Evolutionary conservation across 2,888 invertebrate genomes (phyloP), one percentile per base, ranked within the genome.

Genomic region (Drosophila tanythrix): DNA sequence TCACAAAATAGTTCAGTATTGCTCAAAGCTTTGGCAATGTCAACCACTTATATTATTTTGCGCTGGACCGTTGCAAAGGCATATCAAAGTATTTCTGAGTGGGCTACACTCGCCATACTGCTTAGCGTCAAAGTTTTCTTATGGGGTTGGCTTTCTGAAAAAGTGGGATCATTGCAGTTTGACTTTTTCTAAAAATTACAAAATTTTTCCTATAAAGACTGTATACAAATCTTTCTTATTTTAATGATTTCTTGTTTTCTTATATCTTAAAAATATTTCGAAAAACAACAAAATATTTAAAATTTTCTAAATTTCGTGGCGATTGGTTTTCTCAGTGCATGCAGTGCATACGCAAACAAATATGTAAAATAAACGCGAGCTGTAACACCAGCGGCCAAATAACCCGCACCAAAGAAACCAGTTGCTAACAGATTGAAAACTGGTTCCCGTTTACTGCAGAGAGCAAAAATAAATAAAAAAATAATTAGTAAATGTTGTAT

Each of bases 391-490:
- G 46, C 53, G n/a, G 27, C 46, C 15, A 67, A 67, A 43, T 36
- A 27, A 6, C n/a, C 43, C 48, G 25, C 36, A 46, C 33, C 48
- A 63, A 78, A 15, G 25, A 25, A 88, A 84, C 84, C 85, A 79
- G 88, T 84, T 63, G 70, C 43, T 43, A 51, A 52, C 57, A 40
- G 52, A 56, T 69, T 33, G 5, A 31, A 88, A 88, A 85, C 84
- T 36, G 84, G 84, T 88, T 88, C 36, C 33, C 58, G 48, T 56
- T 55, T 58, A 73, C 52, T 70, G 80, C 68, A 80, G 73, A 77
- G 59, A 53, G 51, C 15, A 35, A 56, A 38, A 4, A 48, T 1
- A 13, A 21, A 46, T n/a, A 11, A 13, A 15, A 18, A 48, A 18
- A 43, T 21, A 25, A 25, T 46, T 25, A 25, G 18, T 27, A 66